Percentiles rank a stretch among this genome's conserved stretches.
Evolutionary conservation across 35 echinoderm and acorn worm species (phyloP).

Genomic region (Patiria miniata): DNA sequence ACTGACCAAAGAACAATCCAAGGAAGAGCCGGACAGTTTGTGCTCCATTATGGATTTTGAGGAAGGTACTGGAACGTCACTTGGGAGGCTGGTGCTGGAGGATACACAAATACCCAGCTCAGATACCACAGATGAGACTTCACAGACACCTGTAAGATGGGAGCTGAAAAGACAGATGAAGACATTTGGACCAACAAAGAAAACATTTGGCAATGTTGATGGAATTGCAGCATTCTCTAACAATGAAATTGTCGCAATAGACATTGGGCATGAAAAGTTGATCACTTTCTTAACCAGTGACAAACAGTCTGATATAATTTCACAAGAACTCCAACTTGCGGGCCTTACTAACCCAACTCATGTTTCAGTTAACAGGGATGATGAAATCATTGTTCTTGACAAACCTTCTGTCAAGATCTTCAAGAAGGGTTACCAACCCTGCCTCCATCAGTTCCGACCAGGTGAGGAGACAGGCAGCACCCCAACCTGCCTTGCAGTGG

Average conservation of each 20-base stretch:
- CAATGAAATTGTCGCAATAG: slow-evolving; percentile 18
- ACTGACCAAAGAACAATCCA: background rate
- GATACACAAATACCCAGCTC: background rate
- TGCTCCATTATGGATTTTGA: background rate
- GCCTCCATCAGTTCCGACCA: slow-evolving; percentile 10
- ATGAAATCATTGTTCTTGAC: background rate
- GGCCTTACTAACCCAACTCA: background rate
- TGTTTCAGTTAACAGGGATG: background rate
- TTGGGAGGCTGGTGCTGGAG: background rate
- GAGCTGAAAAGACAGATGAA: background rate
- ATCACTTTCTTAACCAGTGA: background rate
- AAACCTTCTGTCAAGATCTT: background rate
- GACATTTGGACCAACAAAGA: background rate
- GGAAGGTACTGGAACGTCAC: background rate
- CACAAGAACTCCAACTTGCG: background rate
- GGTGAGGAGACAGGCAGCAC: background rate
- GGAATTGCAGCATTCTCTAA: background rate
- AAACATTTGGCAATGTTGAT: background rate
- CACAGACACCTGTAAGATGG: background rate
- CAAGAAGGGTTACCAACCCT: background rate
- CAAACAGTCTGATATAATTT: background rate
- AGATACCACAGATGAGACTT: too few relatives aligned
- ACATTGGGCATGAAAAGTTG: background rate
- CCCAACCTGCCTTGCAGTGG: background rate
- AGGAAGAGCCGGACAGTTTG: background rate